Conservation (phyloP, 1,140 invertebrate species). For the Macrocentrus cingulum region DNA sequence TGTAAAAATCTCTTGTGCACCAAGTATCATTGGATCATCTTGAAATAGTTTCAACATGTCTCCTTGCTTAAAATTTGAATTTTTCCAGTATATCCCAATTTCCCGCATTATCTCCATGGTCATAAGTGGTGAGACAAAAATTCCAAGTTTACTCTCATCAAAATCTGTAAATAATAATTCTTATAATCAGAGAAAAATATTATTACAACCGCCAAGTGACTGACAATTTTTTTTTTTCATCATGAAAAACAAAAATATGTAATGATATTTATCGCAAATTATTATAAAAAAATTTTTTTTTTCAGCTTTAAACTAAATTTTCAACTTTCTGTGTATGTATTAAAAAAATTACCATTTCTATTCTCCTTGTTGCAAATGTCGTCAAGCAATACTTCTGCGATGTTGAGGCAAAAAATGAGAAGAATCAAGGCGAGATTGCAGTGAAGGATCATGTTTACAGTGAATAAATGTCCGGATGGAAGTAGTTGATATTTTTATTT, state of each 20-base stretch:
- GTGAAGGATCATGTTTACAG: background rate
- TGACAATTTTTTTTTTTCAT: no score
- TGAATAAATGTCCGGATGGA: background rate
- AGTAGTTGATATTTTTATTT: no score
- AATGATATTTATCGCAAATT: background rate
- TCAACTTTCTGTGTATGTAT: no score
- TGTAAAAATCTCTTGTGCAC: slow-evolving; percentile 29
- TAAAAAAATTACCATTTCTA: background rate
- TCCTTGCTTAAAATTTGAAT: slow-evolving; percentile 30
- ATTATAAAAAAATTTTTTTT: no score
- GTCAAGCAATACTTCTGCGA: no score
- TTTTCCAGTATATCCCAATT: slow-evolving; percentile 45
- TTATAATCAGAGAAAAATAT: no score
- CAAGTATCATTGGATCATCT: slow-evolving; percentile 22
- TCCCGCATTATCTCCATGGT: slow-evolving; percentile 33
- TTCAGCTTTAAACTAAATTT: no score
- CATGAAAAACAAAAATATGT: no score
- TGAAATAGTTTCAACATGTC: slow-evolving; percentile 37
- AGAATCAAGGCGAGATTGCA: background rate
- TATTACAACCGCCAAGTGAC: no score
- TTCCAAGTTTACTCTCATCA: slow-evolving; percentile 30
- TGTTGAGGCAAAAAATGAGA: background rate
- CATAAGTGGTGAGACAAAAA: slow-evolving; percentile 41
- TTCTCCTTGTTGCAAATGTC: background rate
- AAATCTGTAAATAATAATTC: slow-evolving; percentile 28